Percentiles rank a stretch among this genome's conserved stretches.
Conservation (phyloP, 2,797 vertebrate species). For the Tragelaphus oryx region DNA sequence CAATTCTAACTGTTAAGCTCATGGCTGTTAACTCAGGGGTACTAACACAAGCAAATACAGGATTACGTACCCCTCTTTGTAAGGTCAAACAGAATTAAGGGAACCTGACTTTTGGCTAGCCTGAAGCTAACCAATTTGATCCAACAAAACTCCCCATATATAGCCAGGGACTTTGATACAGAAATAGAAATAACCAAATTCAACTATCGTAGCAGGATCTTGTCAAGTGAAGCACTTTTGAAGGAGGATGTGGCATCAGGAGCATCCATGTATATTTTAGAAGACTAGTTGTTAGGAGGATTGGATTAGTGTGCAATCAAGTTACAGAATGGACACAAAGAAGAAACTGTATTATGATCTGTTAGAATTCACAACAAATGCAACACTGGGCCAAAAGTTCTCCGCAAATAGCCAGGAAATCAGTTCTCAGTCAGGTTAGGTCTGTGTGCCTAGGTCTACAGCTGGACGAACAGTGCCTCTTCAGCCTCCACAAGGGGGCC, state of each 20-base stretch:
- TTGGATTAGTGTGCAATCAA: conserved; percentile 31
- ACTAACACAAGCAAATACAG: not conserved
- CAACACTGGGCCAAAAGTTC: not conserved
- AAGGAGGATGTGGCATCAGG: not conserved
- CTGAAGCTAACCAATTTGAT: conserved; percentile 1
- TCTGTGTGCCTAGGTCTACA: not conserved
- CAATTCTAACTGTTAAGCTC: not conserved
- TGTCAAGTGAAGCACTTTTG: not conserved
- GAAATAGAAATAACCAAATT: conserved; percentile 46
- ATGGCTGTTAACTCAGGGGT: not conserved
- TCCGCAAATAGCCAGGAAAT: not conserved
- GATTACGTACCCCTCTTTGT: not conserved
- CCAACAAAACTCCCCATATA: not conserved
- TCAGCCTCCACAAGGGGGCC: not conserved
- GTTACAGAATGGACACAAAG: conserved; percentile 32
- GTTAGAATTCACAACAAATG: conserved; percentile 12
- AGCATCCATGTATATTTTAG: conserved; percentile 19
- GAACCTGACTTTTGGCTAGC: not conserved
- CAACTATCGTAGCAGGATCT: conserved; percentile 15
- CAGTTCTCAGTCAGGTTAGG: not conserved
- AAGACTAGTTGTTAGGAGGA: conserved; percentile 32
- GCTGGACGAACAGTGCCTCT: not conserved
- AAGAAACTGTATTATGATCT: conserved; percentile 22
- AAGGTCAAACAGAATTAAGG: conserved; percentile 13
- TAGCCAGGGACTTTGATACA: not conserved